Evolutionary conservation across 2,113 vertebrate species (phyloP).

Genomic region (Sardina pilchardus): DNA sequence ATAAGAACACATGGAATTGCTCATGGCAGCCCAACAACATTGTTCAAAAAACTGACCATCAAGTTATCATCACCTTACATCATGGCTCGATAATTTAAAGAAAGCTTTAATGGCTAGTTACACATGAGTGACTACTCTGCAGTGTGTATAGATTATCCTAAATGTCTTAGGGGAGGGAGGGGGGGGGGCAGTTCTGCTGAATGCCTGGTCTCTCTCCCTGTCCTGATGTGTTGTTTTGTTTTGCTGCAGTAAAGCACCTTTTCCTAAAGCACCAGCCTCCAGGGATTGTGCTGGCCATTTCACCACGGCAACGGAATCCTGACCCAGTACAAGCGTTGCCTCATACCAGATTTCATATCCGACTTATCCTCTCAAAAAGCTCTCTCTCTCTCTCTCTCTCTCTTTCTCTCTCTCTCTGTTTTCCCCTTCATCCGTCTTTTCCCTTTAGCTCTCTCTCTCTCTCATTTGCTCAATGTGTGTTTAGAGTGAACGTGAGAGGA

Average conservation of each 20-base stretch:
- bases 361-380: slow-evolving; percentile 8
- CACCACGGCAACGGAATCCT: not conserved
- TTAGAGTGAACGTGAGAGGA: not conserved
- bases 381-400: not conserved
- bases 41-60: too few species aligned
- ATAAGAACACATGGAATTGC: too few species aligned
- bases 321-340: slow-evolving; percentile 17
- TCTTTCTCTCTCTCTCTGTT: not conserved
- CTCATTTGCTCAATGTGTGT: not conserved
- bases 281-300: not conserved
- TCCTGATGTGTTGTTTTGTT: not conserved
- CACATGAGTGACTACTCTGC: not conserved
- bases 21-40: too few species aligned
- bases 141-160: not conserved
- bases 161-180: not conserved
- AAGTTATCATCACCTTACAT: too few species aligned
- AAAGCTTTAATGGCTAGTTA: not conserved
- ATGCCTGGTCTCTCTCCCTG: not conserved
- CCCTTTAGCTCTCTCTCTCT: not conserved
- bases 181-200: not conserved
- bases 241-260: not conserved
- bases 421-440: not conserved
- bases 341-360: slow-evolving; percentile 8
- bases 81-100: not conserved
- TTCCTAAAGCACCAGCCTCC: not conserved